Conservation (phyloP, 2,888 invertebrate species). For the Drosophila kambysellisi region DNA sequence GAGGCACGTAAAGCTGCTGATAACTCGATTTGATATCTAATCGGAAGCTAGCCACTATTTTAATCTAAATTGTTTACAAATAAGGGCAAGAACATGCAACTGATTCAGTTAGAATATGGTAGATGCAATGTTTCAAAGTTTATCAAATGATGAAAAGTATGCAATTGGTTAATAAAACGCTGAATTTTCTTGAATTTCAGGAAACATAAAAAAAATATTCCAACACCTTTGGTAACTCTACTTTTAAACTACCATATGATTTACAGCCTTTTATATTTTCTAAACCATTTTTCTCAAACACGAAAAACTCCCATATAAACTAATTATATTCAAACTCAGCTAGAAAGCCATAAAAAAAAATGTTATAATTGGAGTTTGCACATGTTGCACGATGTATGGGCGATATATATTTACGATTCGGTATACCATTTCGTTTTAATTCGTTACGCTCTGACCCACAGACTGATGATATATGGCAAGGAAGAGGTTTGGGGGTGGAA, state of each 20-base stretch:
- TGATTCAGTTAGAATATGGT: not conserved
- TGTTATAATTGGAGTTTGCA: conserved; percentile 6
- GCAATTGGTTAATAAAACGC: not conserved
- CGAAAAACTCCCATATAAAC: not conserved
- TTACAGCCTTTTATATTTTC: not conserved
- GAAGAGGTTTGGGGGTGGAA: not conserved
- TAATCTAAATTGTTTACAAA: not conserved
- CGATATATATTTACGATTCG: conserved; percentile 1
- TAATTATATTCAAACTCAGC: not conserved
- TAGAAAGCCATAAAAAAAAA: conserved; percentile 13
- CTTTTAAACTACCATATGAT: not conserved
- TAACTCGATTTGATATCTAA: conserved; percentile 21
- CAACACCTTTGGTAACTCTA: not conserved
- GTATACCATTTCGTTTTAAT: conserved; percentile 16
- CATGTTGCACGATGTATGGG: not conserved
- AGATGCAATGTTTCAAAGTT: not conserved
- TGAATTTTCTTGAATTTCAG: too few relatives aligned
- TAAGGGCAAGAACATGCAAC: not conserved
- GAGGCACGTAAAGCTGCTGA: not conserved
- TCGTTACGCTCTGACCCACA: conserved; percentile 35
- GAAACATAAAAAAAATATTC: too few relatives aligned
- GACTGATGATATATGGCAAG: conserved; percentile 23
- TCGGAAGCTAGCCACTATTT: too few relatives aligned
- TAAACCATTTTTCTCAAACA: not conserved
- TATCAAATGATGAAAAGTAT: not conserved